These are phyloP conservation scores for Hylaeus anthracinus DNA, from an alignment of 1,140 invertebrate species.

Conservation along the genomic window DNA sequence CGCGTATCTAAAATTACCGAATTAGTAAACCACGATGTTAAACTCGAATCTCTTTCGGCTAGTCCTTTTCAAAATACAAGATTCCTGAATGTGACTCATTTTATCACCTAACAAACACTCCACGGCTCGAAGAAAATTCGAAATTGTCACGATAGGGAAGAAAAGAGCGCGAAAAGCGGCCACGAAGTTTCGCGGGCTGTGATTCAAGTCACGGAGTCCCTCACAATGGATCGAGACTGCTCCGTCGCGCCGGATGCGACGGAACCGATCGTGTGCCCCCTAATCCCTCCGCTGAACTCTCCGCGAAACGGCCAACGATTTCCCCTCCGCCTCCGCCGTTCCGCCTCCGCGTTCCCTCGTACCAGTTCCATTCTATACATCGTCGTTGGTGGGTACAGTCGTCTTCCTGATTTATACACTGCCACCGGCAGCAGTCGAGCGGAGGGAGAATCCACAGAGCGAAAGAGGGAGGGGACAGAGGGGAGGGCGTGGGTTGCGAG, in stretches of 20 bases:
- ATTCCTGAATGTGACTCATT: too few species aligned
- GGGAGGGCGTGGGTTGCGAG: slow-evolving; percentile 21
- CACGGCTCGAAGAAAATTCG: slow-evolving; percentile 30
- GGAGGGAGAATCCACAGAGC: slow-evolving; percentile 7
- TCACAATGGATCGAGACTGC: slow-evolving; percentile 77
- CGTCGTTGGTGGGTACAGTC: slow-evolving; percentile 72
- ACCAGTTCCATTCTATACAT: slow-evolving; percentile 50
- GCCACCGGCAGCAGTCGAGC: slow-evolving; percentile 74
- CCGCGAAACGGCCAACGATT: slow-evolving; percentile 31
- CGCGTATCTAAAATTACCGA: too few species aligned
- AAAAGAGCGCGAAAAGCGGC: slow-evolving; percentile 34
- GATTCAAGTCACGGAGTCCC: slow-evolving; percentile 78
- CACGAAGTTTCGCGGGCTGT: slow-evolving; percentile 54
- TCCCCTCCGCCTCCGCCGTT: slow-evolving; percentile 22
- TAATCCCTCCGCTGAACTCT: slow-evolving; percentile 51
- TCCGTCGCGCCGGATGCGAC: slow-evolving; percentile 74
- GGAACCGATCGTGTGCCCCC: slow-evolving; percentile 66
- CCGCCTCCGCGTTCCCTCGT: slow-evolving; percentile 12
- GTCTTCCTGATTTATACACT: slow-evolving; percentile 80
- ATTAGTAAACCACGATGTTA: too few species aligned
- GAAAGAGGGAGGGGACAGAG: slow-evolving; percentile 32
- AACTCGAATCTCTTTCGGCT: too few species aligned
- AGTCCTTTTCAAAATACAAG: too few species aligned
- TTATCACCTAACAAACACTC: too few species aligned
- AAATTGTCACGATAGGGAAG: slow-evolving; percentile 16